Evolutionary conservation across 2,797 vertebrate species (phyloP).

Genomic region (Neosilurus hyrtlii): DNA sequence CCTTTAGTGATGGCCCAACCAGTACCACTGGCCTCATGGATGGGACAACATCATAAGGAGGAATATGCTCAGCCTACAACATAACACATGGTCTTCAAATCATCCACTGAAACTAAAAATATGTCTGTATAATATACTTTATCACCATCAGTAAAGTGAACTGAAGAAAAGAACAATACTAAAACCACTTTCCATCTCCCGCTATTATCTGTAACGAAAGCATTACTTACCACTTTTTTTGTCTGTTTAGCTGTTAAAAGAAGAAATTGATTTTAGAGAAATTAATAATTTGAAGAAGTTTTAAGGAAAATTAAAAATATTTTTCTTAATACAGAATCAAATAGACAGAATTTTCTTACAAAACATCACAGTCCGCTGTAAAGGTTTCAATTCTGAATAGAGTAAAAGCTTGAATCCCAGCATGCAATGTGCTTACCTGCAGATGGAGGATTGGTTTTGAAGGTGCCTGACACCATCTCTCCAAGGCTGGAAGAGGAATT

Average conservation of each 20-base stretch:
- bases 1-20: constrained; percentile 96
- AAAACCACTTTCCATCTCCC: not conserved
- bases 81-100: constrained; percentile 31
- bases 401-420: not conserved
- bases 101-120: constrained; percentile 18
- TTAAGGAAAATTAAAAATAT: constrained; percentile 29
- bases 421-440: constrained; percentile 73
- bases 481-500: constrained; percentile 98
- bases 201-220: not conserved
- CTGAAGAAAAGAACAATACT: not conserved
- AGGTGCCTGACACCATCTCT: constrained; percentile 95
- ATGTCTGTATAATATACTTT: not conserved
- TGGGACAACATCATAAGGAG: constrained; percentile 95
- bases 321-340: constrained; percentile 2
- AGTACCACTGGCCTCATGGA: constrained; percentile 97
- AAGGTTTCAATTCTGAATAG: not conserved
- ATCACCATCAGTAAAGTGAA: not conserved
- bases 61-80: constrained; percentile 88
- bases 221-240: constrained; percentile 92
- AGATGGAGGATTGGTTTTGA: constrained; percentile 89
- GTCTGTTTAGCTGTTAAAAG: constrained; percentile 92
- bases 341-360: not conserved
- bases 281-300: too few species aligned
- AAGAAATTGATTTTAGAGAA: constrained; percentile 50
- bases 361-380: not conserved